Percentiles rank a stretch among this genome's conserved stretches.
Conservation (phyloP, 2,797 vertebrate species). For the Molossus molossus region DNA sequence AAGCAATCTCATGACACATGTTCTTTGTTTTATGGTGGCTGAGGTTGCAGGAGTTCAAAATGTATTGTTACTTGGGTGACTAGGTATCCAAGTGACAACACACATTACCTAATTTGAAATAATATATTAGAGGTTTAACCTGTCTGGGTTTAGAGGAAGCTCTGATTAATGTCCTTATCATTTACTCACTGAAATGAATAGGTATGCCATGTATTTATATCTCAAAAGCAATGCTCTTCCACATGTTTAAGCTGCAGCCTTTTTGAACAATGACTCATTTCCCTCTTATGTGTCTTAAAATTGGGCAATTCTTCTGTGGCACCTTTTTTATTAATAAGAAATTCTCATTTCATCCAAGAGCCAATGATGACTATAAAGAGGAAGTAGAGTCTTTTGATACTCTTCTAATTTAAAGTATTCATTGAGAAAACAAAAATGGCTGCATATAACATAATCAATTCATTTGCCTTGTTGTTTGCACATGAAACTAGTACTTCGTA, state of each 20-base stretch:
- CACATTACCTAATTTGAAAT: conserved; percentile 59
- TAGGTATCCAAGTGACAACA: conserved; percentile 13
- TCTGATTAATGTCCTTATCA: conserved; percentile 67
- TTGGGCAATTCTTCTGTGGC: not conserved
- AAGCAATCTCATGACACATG: not conserved
- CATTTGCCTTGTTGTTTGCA: not conserved
- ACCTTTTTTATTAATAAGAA: not conserved
- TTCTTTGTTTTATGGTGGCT: not conserved
- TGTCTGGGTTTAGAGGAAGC: conserved; percentile 23
- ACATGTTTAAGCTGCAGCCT: not conserved
- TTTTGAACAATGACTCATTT: conserved; percentile 11
- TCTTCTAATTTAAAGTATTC: conserved; percentile 53
- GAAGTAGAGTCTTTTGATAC: not conserved
- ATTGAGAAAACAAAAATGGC: conserved; percentile 27
- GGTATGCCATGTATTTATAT: not conserved
- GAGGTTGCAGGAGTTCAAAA: conserved; percentile 72
- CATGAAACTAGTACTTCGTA: not conserved
- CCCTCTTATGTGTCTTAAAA: not conserved
- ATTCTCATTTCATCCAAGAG: not conserved
- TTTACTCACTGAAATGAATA: conserved; percentile 29
- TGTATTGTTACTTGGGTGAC: conserved; percentile 2
- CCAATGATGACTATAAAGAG: not conserved
- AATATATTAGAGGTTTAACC: conserved; percentile 52
- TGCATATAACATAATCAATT: not conserved
- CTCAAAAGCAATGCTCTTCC: conserved; percentile 46